These are phyloP conservation scores for Drosophila pullipes DNA, from an alignment of 2,888 invertebrate genomes.

Conservation along the genomic window DNA sequence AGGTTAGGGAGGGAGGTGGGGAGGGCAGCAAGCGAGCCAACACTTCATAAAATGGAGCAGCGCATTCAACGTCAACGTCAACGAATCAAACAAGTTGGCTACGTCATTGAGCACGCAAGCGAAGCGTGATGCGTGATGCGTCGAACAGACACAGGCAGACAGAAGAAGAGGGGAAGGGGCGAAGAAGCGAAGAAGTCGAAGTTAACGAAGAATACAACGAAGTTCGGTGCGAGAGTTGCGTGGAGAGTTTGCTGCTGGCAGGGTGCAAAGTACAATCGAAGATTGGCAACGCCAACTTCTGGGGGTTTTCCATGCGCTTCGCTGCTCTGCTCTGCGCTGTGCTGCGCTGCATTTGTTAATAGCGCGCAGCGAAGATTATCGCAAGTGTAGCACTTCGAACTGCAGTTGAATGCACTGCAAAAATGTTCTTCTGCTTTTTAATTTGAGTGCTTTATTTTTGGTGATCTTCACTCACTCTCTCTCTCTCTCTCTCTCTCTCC, in stretches of 20 bases:
- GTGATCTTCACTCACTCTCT: constrained; percentile 14
- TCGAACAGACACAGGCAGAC: background rate
- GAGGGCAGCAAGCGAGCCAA: constrained; percentile 8
- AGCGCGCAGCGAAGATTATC: constrained; percentile 43
- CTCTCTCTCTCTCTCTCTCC: constrained; percentile 6
- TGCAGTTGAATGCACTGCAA: constrained; percentile 71
- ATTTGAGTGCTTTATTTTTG: constrained; percentile 31
- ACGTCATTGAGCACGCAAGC: constrained; percentile 69
- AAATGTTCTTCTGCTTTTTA: constrained; percentile 35
- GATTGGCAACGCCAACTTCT: constrained; percentile 55
- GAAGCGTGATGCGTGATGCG: constrained; percentile 54
- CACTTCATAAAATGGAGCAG: constrained; percentile 28
- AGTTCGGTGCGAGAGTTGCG: constrained; percentile 42
- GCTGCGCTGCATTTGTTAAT: constrained; percentile 44
- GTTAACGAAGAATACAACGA: constrained; percentile 18
- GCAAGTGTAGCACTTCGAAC: constrained; percentile 47
- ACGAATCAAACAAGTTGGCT: constrained; percentile 36
- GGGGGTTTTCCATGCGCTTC: constrained; percentile 73
- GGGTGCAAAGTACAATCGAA: constrained; percentile 67
- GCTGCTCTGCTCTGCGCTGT: constrained; percentile 25
- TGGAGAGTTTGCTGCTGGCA: constrained; percentile 26
- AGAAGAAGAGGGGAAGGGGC: background rate
- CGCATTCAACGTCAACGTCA: constrained; percentile 22
- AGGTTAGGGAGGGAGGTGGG: background rate
- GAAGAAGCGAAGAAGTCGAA: constrained; percentile 4